phyloP scores from a whole-genome alignment of 2,113 vertebrate species.

The Oncorhynchus nerka region DNA sequence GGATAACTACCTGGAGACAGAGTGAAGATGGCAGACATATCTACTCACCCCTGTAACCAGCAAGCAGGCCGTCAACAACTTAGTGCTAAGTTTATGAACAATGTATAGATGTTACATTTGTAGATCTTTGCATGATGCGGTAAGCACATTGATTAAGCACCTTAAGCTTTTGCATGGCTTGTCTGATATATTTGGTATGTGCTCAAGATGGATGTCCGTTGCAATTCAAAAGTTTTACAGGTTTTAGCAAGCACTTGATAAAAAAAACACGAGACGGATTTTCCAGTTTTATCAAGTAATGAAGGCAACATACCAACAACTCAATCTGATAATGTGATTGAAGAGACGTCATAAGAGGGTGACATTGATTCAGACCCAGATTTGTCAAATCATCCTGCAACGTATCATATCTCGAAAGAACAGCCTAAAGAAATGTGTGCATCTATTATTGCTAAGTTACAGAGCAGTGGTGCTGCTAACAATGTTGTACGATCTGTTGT shows the following conservation, averaged over 20 bases:
- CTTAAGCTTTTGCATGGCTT: too few species aligned
- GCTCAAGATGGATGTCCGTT: too few species aligned
- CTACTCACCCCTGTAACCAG: too few species aligned
- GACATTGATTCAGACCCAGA: neutral
- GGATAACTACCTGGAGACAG: too few species aligned
- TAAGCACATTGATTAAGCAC: too few species aligned
- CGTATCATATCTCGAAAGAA: neutral
- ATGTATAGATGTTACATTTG: too few species aligned
- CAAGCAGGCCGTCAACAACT: too few species aligned
- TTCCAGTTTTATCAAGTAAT: neutral
- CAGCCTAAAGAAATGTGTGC: neutral
- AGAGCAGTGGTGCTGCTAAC: slow-evolving; percentile 22
- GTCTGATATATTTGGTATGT: too few species aligned
- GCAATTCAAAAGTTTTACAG: slow-evolving; percentile 4
- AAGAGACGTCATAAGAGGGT: neutral
- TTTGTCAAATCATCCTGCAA: neutral
- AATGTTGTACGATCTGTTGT: slow-evolving; percentile 10
- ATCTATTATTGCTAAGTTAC: slow-evolving; percentile 14
- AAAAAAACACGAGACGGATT: too few species aligned
- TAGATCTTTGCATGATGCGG: too few species aligned
- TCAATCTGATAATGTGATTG: neutral
- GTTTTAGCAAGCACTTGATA: slow-evolving; percentile 11
- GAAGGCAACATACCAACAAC: neutral
- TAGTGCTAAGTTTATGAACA: too few species aligned
- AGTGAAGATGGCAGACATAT: too few species aligned